Base-by-base conservation (phyloP, 2,113 vertebrate species). In the Nannobrachium achirus region DNA sequence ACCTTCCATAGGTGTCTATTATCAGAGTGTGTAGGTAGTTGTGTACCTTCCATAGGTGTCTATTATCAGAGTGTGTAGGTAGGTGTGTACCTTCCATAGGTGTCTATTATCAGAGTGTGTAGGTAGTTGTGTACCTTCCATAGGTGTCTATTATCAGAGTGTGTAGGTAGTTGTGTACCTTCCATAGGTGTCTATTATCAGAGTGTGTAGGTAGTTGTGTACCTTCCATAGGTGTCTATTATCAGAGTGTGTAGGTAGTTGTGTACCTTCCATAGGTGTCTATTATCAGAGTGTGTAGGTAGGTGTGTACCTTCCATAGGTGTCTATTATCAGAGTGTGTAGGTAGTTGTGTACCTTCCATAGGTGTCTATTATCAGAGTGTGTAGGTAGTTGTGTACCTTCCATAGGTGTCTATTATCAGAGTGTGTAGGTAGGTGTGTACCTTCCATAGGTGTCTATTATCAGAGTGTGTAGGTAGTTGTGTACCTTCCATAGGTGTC, bases 191-290 rank as follows among this genome's bases (percentile, higher is more conserved):
- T 33, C 3, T 33, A 5, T 33, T n/a, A n/a, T n/a, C n/a, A n/a
- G n/a, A n/a, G 56, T 40, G 6, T 0, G 7, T 61, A 16, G 61
- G 25, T 56, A 39, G 51, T 56, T 63, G 60, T 63, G 60, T 38
- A 19, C 39, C 20, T 63, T 45, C 4, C 13, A 7, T 45, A 14
- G 9, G 44, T 45, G 44, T 45, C 4, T 8, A 10, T 3, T 7
- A 53, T 10, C 51, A n/a, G n/a, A n/a, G n/a, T n/a, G n/a, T n/a
- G n/a, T n/a, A n/a, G n/a, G n/a, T n/a, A n/a, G n/a, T n/a, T 25
- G 25, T 25, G 25, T 4, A 25, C 2, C 25, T 2, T 25, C 2
- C 25, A 25, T 25, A 2, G 2, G 25, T 33, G 25, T 33, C 3
- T 33, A 5, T 33, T n/a, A n/a, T n/a, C n/a, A n/a, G n/a, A n/a